These are phyloP conservation scores for Catocala nupta DNA, from an alignment of 2,888 invertebrate species.

Conservation along the genomic window DNA sequence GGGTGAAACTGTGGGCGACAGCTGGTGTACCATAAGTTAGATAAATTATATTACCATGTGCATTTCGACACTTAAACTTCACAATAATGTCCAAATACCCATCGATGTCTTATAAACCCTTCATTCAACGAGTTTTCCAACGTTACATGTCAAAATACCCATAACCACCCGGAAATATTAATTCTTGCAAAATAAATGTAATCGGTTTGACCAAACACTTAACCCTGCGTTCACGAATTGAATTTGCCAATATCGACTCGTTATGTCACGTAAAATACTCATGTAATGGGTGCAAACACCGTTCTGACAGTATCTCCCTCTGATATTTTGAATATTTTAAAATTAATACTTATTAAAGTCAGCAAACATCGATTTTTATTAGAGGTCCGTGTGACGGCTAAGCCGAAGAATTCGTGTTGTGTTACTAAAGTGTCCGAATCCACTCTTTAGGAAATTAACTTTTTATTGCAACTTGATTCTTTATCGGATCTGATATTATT, in stretches of 20 bases:
- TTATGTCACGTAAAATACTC: slow-evolving; percentile 69
- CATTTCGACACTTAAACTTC: neutral
- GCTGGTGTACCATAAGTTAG: no score
- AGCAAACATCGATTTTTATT: slow-evolving; percentile 63
- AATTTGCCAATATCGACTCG: slow-evolving; percentile 62
- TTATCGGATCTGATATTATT: slow-evolving; percentile 32
- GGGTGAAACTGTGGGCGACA: no score
- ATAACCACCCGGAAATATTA: slow-evolving; percentile 48
- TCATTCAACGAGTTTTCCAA: neutral
- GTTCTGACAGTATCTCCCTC: slow-evolving; percentile 62
- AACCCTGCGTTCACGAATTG: slow-evolving; percentile 61
- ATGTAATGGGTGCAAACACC: slow-evolving; percentile 63
- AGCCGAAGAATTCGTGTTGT: slow-evolving; percentile 32
- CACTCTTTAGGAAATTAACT: slow-evolving; percentile 9
- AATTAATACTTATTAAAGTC: slow-evolving; percentile 56
- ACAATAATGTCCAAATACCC: neutral
- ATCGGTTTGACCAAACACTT: slow-evolving; percentile 55
- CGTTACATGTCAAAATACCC: neutral
- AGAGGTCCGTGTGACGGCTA: slow-evolving; percentile 54
- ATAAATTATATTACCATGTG: no score
- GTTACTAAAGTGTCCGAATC: slow-evolving; percentile 27
- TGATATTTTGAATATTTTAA: slow-evolving; percentile 44
- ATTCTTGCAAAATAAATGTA: slow-evolving; percentile 35
- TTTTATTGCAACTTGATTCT: slow-evolving; percentile 32
- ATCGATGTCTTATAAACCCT: neutral